A percentile compares a stretch with the other conserved stretches of the same genome.
Evolutionary conservation across 2,797 vertebrate species (phyloP).

Genomic region (Poecilia picta): DNA sequence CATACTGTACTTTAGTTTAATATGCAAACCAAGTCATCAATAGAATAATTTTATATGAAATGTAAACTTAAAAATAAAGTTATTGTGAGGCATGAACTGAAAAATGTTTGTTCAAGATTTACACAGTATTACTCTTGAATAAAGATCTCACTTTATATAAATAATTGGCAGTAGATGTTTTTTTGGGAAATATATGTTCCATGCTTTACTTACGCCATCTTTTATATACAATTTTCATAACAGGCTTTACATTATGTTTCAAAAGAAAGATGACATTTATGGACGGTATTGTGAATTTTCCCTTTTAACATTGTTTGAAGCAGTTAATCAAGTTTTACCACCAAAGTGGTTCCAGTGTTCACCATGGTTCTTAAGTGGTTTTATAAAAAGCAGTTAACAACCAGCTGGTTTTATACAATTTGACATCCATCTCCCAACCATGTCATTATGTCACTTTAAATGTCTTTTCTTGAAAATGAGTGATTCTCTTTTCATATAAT

Average conservation of each 20-base stretch:
- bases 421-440: background rate
- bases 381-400: constrained; percentile 1
- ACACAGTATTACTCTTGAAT: background rate
- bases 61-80: background rate
- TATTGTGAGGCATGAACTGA: background rate
- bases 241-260: background rate
- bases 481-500: background rate
- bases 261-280: background rate
- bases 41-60: background rate
- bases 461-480: background rate
- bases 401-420: background rate
- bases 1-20: background rate
- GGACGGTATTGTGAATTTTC: background rate
- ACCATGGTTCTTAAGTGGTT: background rate
- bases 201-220: background rate
- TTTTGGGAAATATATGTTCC: background rate
- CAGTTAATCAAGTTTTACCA: background rate
- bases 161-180: background rate
- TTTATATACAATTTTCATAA: background rate
- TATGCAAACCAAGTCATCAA: background rate
- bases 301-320: constrained; percentile 1
- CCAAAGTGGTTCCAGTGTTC: background rate
- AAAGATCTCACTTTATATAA: background rate
- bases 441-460: background rate
- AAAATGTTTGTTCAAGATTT: background rate